Conservation (phyloP, 2,888 invertebrate species). For the Microplitis manilae region DNA sequence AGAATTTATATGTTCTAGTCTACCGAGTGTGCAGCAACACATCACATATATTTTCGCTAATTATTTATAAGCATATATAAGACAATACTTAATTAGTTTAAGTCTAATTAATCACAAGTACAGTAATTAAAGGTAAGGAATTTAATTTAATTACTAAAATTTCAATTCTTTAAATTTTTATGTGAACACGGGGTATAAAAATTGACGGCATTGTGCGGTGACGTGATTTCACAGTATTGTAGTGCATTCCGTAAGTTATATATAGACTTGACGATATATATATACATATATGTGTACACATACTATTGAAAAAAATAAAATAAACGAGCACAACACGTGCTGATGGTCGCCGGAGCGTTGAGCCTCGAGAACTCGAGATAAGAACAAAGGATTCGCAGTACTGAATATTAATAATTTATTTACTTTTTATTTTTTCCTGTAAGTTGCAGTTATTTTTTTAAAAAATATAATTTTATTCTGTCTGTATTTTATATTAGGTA, state of each 20-base stretch:
- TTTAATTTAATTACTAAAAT: too few species aligned
- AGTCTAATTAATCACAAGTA: too few species aligned
- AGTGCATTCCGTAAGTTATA: not conserved
- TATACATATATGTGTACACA: not conserved
- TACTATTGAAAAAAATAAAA: not conserved
- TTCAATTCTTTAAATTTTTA: too few species aligned
- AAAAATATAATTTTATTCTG: not conserved
- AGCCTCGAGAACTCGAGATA: not conserved
- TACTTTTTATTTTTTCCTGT: not conserved
- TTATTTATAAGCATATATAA: too few species aligned
- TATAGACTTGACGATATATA: not conserved
- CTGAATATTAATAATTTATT: not conserved
- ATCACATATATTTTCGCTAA: too few species aligned
- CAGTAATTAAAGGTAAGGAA: too few species aligned
- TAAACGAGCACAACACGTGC: not conserved
- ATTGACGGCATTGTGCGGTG: too few species aligned
- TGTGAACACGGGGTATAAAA: too few species aligned
- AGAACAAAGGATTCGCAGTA: not conserved
- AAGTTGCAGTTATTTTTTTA: not conserved
- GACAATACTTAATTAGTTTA: too few species aligned
- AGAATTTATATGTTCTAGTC: too few species aligned
- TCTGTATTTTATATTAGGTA: conserved; percentile 31
- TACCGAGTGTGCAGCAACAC: too few species aligned
- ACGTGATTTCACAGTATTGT: not conserved
- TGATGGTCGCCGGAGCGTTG: not conserved